These are phyloP conservation scores for Lepidocolaptes lacrymiger DNA, from an alignment of 2,797 vertebrate genomes.

Conservation along the genomic window DNA sequence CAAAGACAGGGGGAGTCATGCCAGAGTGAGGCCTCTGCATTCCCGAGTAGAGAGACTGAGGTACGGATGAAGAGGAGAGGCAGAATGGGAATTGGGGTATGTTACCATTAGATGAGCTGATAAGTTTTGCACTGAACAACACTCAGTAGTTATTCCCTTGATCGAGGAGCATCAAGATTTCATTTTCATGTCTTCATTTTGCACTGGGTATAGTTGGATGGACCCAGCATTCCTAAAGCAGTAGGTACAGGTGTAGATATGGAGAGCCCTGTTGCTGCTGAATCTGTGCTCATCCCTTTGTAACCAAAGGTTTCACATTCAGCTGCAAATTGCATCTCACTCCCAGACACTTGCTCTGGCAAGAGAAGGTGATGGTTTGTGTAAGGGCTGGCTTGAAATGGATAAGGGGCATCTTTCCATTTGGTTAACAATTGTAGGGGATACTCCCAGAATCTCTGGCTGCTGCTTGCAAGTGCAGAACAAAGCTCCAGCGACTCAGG, in stretches of 20 bases:
- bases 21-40: not conserved
- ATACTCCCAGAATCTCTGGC: not conserved
- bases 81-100: fast-evolving
- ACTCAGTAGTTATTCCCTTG: not conserved
- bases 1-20: not conserved
- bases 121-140: not conserved
- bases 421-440: not conserved
- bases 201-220: not conserved
- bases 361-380: not conserved
- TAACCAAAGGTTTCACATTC: not conserved
- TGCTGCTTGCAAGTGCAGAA: not conserved
- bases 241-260: not conserved
- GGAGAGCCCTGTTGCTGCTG: not conserved
- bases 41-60: not conserved
- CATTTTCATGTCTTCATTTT: not conserved
- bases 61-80: not conserved
- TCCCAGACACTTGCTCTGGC: not conserved
- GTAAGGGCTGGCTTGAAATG: not conserved
- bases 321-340: not conserved
- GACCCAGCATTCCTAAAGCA: not conserved
- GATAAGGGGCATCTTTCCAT: not conserved
- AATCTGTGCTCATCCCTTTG: not conserved
- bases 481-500: not conserved
- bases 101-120: not conserved
- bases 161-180: not conserved